Base-by-base conservation (phyloP, 1,140 invertebrate genomes). In the Saccostrea cuccullata region DNA sequence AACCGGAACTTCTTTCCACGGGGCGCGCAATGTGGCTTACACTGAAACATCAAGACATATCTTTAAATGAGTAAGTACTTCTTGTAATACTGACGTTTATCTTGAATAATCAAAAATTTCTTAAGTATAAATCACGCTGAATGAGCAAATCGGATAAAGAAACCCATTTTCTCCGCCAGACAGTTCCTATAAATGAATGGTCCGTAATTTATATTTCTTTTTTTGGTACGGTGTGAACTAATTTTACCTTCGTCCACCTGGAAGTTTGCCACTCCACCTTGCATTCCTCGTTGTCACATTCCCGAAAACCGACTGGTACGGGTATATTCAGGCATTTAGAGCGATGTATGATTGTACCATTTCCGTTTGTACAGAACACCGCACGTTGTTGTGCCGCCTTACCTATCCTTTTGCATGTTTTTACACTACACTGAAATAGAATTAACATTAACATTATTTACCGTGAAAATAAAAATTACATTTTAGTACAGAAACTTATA, bases 1-100 rank as follows among this genome's bases (percentile, higher is more conserved):
- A 88, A 86, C 15, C 89, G 40, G 12, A 85, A 86, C 85, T 86
- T 90, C 86, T 87, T 86, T 67, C 89, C 85, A 30, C 30, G 70
- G 26, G 55, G 55, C 2, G 86, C 17, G 88, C 89, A 90, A 15
- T 82, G 84, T 40, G 89, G 89, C 20, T 88, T 90, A 56, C 89
- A 90, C 89, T 90, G 55, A 11, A 84, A 40, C 30, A 56, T 47
- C 47, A 47, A 8, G 47, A 8, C 1, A 47, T 47, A 47, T 47
- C 40, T 47, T 47, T n/a, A n/a, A n/a, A n/a, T n/a, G 6, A 47
- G 40, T 47, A 47, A 47, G 2, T 47, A 47, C 6, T 47, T 6
- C 40, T 47, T 47, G 40, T 47, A 47, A 47, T 3, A 47, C 40
- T 47, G 40, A 47, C 40, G 6, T 47, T 47, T 47, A 47, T 47